Evolutionary conservation across 1,140 invertebrate species (phyloP).

Genomic region (Kradibia gibbosae): DNA sequence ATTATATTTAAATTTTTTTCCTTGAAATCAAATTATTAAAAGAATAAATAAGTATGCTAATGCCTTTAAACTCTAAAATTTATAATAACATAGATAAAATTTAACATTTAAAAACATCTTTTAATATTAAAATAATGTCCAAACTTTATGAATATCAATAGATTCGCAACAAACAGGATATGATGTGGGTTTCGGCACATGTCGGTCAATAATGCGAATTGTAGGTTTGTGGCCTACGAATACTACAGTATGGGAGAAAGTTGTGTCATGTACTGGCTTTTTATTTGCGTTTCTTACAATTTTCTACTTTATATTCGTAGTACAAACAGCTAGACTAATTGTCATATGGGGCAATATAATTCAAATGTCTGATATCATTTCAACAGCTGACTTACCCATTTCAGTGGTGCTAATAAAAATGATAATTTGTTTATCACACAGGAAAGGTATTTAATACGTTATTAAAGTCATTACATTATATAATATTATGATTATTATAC

Average conservation of each 20-base stretch:
- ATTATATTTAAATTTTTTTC: no score
- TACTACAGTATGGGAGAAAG: neutral
- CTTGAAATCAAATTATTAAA: no score
- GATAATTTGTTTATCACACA: constrained; percentile 26
- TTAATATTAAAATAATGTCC: no score
- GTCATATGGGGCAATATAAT: constrained; percentile 46
- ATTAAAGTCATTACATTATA: no score
- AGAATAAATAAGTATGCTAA: no score
- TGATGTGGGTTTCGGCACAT: constrained; percentile 27
- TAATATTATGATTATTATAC: no score
- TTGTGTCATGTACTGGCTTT: neutral
- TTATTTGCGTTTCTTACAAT: constrained; percentile 3
- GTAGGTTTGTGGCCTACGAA: constrained; percentile 41
- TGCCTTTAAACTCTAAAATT: no score
- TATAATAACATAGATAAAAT: no score
- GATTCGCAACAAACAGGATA: constrained; percentile 25
- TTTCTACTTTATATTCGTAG: constrained; percentile 18
- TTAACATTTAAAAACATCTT: no score
- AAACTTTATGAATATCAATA: neutral
- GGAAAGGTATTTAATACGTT: constrained; percentile 50
- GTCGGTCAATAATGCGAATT: constrained; percentile 13
- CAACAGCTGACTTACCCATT: constrained; percentile 47
- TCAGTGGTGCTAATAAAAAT: constrained; percentile 37
- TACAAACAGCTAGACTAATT: constrained; percentile 40
- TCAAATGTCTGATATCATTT: constrained; percentile 43